phyloP scores from a whole-genome alignment of 1,140 invertebrate genomes.

The Caenorhabditis remanei region DNA sequence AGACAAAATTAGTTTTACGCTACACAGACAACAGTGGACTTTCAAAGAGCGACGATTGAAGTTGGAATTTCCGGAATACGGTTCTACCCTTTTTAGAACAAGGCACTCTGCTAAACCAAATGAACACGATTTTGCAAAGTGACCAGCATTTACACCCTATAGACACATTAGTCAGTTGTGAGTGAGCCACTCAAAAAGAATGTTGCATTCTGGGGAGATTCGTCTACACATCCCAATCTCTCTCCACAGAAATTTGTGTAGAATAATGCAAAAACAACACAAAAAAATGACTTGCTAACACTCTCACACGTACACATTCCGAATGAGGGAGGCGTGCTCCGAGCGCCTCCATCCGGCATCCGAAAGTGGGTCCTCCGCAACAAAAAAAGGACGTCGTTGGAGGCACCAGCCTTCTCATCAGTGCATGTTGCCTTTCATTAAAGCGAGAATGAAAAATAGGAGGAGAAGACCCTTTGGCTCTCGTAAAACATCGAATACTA shows the following conservation, averaged over 20 bases:
- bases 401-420: slow-evolving; percentile 24
- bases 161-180: background rate
- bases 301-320: background rate
- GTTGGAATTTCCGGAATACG: too few relatives aligned
- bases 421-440: slow-evolving; percentile 55
- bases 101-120: background rate
- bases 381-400: background rate
- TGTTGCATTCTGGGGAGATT: background rate
- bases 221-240: background rate
- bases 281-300: slow-evolving; percentile 28
- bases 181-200: background rate
- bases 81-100: background rate
- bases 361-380: slow-evolving; percentile 23
- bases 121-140: background rate
- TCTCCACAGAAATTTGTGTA: background rate
- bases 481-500: slow-evolving; percentile 55
- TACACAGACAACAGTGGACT: too few relatives aligned
- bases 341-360: slow-evolving; percentile 19
- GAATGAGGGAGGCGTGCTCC: background rate
- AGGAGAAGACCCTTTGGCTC: background rate
- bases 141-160: background rate
- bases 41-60: too few relatives aligned
- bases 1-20: slow-evolving; percentile 1
- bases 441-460: slow-evolving; percentile 40
- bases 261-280: slow-evolving; percentile 25